Evolutionary conservation across 2,888 invertebrate species (phyloP), one percentile per base, ranked within the genome.

Genomic region (Melitaea athalia): DNA sequence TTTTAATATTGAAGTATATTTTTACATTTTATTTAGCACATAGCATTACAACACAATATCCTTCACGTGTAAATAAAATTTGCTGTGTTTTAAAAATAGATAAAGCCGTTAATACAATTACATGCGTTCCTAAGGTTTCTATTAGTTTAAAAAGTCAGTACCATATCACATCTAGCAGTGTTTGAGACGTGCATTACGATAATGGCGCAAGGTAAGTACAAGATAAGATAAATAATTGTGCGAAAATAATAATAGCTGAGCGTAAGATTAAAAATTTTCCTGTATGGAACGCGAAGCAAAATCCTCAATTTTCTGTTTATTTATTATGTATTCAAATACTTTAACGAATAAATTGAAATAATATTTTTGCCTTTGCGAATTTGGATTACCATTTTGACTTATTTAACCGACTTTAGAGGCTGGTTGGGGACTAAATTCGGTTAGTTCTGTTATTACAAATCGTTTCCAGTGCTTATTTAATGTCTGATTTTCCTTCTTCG

Each of bases 41-140:
- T 49, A 42, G 50, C 43, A 12, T 4, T 12, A 14, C 15, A 52
- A 38, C 42, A 59, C 50, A 50, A 43, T 59, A 61, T 45, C 52
- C 63, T 53, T 70, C 63, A 70, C 63, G 69, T 64, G 70, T 62
- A 63, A 61, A 62, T 62, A 67, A 59, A 68, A 68, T 66, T 45
- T 64, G 57, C 67, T 12, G 60, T 63, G 63, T 57, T 60, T 70
- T 71, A 74, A 73, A 75, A 71, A 74, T 68, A 81, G 80, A 82
- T 83, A 85, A 84, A 80, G 75, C 77, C 71, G 70, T 63, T 85
- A 85, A 84, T 78, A 77, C 72, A 82, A 85, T 85, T 85, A 85
- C 73, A 73, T 77, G 67, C 75, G 68, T 60, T 66, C 72, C 72
- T 79, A 72, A 75, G 85, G 85, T 74, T 85, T 85, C 82, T 64